phyloP scores from a whole-genome alignment of 2,113 vertebrate species.

The Glareola pratincola region DNA sequence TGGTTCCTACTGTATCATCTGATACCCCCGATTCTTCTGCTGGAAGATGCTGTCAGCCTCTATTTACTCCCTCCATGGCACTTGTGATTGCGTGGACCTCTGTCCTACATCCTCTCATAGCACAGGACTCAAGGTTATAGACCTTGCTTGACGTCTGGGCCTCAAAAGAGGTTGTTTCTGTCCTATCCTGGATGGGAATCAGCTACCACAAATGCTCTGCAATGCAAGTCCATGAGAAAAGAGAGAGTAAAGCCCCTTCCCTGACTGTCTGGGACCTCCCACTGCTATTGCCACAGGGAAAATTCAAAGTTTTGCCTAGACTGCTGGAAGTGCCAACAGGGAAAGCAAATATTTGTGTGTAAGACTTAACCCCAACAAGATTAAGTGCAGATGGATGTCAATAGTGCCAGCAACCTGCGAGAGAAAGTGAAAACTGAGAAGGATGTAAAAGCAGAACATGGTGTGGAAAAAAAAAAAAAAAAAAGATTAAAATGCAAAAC shows the following conservation, averaged over 20 bases:
- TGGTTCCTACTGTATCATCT: neutral
- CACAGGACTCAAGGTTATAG: neutral
- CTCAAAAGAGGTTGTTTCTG: neutral
- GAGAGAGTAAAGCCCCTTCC: conserved; percentile 12
- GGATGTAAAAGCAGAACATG: neutral
- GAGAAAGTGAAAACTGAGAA: conserved; percentile 60
- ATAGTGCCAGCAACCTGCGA: conserved; percentile 51
- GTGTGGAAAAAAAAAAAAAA: accelerated
- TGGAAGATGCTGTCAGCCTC: neutral
- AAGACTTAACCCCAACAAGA: conserved; percentile 57
- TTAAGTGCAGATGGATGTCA: conserved; percentile 67
- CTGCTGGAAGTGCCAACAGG: conserved; percentile 52
- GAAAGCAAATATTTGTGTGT: conserved; percentile 64
- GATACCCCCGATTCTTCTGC: neutral
- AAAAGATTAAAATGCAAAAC: neutral
- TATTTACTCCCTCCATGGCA: neutral
- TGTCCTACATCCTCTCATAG: neutral
- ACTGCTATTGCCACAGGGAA: conserved; percentile 48
- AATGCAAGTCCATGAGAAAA: neutral
- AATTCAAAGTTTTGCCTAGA: conserved; percentile 46
- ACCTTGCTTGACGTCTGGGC: neutral
- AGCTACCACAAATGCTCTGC: neutral
- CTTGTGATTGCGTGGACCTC: neutral
- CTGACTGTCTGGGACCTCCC: conserved; percentile 58
- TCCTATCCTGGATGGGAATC: neutral